Evolutionary conservation across 2,797 vertebrate genomes (phyloP).

Genomic region (Mallotus villosus): DNA sequence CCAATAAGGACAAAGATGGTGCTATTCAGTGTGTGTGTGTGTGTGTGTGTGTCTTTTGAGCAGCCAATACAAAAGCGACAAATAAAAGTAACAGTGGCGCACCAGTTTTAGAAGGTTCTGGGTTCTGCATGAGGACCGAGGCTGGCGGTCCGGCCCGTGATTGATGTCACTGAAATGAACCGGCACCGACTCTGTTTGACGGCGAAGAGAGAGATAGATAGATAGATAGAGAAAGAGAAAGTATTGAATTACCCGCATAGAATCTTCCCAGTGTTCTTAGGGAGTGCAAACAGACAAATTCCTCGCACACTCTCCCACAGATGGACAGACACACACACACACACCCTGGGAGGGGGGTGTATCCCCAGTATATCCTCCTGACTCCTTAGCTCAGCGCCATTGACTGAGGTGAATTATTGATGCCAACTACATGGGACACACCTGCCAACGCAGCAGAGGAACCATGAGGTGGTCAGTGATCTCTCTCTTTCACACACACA

Average conservation of each 20-base stretch:
- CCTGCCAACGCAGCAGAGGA: slow-evolving; percentile 22
- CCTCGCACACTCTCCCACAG: background rate
- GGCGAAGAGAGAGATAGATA: background rate
- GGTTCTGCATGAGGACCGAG: too few species aligned
- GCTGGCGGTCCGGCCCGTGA: too few species aligned
- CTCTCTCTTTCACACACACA: slow-evolving; percentile 3
- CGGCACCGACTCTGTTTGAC: slow-evolving; percentile 40
- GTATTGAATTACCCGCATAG: slow-evolving; percentile 22
- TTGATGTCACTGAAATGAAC: background rate
- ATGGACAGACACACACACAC: background rate
- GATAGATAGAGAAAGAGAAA: background rate
- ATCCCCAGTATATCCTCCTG: background rate
- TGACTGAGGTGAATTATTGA: slow-evolving; percentile 40
- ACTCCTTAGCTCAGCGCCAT: slow-evolving; percentile 8
- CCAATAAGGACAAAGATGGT: background rate
- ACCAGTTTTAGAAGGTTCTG: too few species aligned
- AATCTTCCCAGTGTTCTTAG: slow-evolving; percentile 5
- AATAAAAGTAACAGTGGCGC: too few species aligned
- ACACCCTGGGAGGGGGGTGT: background rate
- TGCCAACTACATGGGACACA: slow-evolving; percentile 33
- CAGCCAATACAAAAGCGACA: too few species aligned
- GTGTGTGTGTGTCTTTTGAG: background rate
- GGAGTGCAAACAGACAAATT: slow-evolving; percentile 1
- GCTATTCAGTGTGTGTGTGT: background rate
- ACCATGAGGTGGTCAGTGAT: slow-evolving; percentile 22